Evolutionary conservation across 2,888 invertebrate genomes (phyloP).

Genomic region (Abrostola tripartita): DNA sequence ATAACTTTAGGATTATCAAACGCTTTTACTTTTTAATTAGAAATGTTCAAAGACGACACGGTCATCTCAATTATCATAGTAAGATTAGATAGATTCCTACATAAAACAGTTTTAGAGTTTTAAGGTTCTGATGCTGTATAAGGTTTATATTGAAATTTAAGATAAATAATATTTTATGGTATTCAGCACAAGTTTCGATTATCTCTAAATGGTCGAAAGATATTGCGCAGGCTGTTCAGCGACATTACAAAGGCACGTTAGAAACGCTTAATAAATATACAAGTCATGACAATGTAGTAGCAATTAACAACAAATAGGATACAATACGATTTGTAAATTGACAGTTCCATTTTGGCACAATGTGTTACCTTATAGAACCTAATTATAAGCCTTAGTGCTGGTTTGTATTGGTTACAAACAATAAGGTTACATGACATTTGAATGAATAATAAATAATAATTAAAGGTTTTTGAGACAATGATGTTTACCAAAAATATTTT

Average conservation of each 20-base stretch:
- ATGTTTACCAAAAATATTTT: background rate
- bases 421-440: background rate
- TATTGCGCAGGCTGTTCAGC: conserved; percentile 55
- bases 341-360: conserved; percentile 37
- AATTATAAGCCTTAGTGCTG: conserved; percentile 15
- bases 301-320: conserved; percentile 58
- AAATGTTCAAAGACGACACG: too few relatives aligned
- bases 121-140: too few relatives aligned
- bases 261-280: conserved; percentile 63
- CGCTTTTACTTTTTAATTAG: too few relatives aligned
- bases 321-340: conserved; percentile 42
- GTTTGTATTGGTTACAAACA: background rate
- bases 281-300: conserved; percentile 61
- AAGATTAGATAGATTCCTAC: too few relatives aligned
- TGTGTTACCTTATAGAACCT: conserved; percentile 7
- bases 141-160: conserved; percentile 8
- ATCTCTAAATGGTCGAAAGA: conserved; percentile 58
- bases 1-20: too few relatives aligned
- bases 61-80: too few relatives aligned
- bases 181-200: conserved; percentile 61
- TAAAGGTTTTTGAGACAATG: background rate
- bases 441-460: background rate
- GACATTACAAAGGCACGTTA: conserved; percentile 61
- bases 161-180: conserved; percentile 35
- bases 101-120: too few relatives aligned